Percentiles rank a stretch among this genome's conserved stretches.
Conservation (phyloP, 2,888 invertebrate genomes). For the Cyclophora punctaria region DNA sequence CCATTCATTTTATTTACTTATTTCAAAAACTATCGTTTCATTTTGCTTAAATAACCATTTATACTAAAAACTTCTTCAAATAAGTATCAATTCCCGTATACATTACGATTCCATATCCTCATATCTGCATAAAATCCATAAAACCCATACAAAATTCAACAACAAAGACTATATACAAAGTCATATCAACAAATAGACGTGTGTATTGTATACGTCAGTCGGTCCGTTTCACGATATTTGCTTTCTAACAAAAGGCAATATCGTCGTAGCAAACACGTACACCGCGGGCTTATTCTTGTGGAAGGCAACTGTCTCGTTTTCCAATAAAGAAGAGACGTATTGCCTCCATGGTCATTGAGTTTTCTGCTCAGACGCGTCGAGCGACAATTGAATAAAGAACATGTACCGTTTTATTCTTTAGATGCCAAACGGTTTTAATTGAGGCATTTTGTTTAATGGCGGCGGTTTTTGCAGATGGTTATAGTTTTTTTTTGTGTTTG, state of each 20-base stretch:
- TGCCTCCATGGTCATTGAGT: conserved; percentile 59
- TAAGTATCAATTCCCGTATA: too few species aligned
- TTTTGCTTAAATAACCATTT: too few species aligned
- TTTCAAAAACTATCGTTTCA: too few species aligned
- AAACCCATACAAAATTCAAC: too few species aligned
- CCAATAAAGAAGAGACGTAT: conserved; percentile 68
- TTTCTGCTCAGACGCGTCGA: conserved; percentile 56
- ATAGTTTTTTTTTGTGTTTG: too few species aligned
- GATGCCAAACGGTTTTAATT: conserved; percentile 13
- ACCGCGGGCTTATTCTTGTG: conserved; percentile 49
- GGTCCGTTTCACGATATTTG: conserved; percentile 45
- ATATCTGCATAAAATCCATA: too few species aligned
- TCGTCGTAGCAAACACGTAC: conserved; percentile 50
- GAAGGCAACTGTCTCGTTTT: conserved; percentile 64
- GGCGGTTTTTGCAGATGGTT: too few species aligned
- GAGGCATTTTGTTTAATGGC: not conserved
- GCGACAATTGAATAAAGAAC: conserved; percentile 38
- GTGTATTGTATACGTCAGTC: conserved; percentile 14
- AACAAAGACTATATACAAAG: conserved; percentile 6
- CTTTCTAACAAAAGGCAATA: conserved; percentile 53
- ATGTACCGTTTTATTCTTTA: conserved; percentile 21
- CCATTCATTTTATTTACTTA: too few species aligned
- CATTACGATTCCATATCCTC: too few species aligned
- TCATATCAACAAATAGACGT: not conserved
- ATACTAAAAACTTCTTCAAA: too few species aligned